A percentile compares a stretch with the other conserved stretches of the same genome.
Conservation (phyloP, 1,140 invertebrate species). For the Drosophila triauraria region DNA sequence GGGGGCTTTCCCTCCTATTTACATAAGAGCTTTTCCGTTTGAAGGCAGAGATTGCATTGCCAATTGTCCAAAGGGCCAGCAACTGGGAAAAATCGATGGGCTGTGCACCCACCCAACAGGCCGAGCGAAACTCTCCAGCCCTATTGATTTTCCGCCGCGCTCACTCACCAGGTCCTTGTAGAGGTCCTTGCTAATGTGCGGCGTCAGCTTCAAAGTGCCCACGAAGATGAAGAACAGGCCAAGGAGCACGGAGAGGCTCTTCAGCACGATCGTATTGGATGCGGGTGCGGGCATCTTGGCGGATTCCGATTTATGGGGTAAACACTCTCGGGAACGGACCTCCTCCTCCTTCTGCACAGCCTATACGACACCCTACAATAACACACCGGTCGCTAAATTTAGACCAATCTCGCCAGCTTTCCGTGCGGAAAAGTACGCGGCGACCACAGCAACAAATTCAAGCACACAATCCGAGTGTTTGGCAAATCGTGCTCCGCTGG, state of each 20-base stretch:
- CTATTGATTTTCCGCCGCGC: conserved; percentile 56
- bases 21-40: conserved; percentile 24
- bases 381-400: conserved; percentile 79
- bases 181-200: conserved; percentile 96
- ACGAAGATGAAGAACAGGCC: conserved; percentile 98
- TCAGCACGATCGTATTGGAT: conserved; percentile 91
- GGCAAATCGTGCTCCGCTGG: conserved; percentile 57
- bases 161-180: conserved; percentile 97
- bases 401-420: conserved; percentile 69
- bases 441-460: conserved; percentile 58
- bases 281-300: conserved; percentile 72
- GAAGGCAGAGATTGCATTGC: conserved; percentile 2
- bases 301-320: conserved; percentile 22
- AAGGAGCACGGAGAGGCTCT: conserved; percentile 94
- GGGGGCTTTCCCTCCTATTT: conserved; percentile 7
- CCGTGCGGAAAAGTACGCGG: conserved; percentile 53
- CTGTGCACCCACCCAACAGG: conserved; percentile 17
- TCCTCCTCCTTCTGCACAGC: conserved; percentile 29
- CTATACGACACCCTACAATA: conserved; percentile 68
- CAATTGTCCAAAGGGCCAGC: not conserved
- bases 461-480: conserved; percentile 71
- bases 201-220: conserved; percentile 96
- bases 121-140: conserved; percentile 10
- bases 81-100: conserved; percentile 53
- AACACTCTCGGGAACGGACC: conserved; percentile 34